These are phyloP conservation scores for Perognathus longimembris DNA, from an alignment of 2,113 vertebrate species.

Conservation along the genomic window DNA sequence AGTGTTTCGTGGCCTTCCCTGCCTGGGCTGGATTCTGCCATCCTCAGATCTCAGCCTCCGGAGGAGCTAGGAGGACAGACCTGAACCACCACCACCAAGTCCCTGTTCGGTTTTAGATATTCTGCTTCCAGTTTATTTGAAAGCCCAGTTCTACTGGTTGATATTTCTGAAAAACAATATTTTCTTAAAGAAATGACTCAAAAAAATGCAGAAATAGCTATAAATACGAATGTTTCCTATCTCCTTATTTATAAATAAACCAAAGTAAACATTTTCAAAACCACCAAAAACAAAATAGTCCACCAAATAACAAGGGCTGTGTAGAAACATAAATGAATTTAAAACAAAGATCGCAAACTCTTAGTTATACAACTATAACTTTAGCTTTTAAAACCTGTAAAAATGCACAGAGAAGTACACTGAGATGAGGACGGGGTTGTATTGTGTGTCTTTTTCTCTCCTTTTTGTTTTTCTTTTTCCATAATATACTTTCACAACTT, in stretches of 20 bases:
- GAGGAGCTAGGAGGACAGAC: no score
- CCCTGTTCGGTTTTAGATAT: background rate
- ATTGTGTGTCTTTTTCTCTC: background rate
- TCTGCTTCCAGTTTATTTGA: background rate
- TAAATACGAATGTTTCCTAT: background rate
- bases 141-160: background rate
- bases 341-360: conserved; percentile 34
- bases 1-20: no score
- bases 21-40: no score
- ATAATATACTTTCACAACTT: conserved; percentile 30
- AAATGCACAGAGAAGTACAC: background rate
- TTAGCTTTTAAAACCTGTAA: conserved; percentile 3
- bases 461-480: background rate
- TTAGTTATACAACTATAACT: background rate
- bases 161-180: background rate
- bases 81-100: background rate
- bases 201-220: conserved; percentile 52
- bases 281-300: conserved; percentile 26
- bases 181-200: conserved; percentile 22
- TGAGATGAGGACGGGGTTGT: background rate
- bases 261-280: conserved; percentile 4
- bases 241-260: conserved; percentile 27
- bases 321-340: background rate
- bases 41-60: no score
- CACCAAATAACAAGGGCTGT: background rate